Evolutionary conservation across 2,797 vertebrate species (phyloP), one percentile per base, ranked within the genome.

Genomic region (Artibeus lituratus): DNA sequence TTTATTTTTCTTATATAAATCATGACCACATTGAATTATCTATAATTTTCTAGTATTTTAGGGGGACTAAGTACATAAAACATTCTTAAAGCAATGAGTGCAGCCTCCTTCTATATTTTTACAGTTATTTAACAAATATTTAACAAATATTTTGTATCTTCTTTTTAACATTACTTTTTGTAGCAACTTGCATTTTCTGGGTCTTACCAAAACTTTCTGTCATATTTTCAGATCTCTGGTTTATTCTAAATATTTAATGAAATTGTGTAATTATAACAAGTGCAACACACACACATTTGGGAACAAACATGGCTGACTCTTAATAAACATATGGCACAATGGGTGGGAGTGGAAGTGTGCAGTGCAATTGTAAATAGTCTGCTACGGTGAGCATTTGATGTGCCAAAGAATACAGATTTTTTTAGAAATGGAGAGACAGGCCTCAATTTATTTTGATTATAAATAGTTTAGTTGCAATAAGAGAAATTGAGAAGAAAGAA

Each of bases 121-220:
- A 65, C n/a, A 22, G 7, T 74, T 93, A 86, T 72, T 91, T 93
- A 94, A 94, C 5, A 76, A 93, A 81, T 93, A 86, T 72, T 91
- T 93, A 94, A 94, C 5, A 76, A 93, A 81, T 88, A 91, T 53
- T 72, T 94, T 94, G 35, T 32, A 16, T 82, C 85, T 55, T 57
- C 86, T 87, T 44, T 87, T 65, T 65, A 65, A 15, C 55, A 74
- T 83, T 90, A 19, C 47, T 72, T 89, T 62, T 80, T 76, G 26
- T 65, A 77, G n/a, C 10, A 69, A 73, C 11, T 89, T 90, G 42
- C 4, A n/a, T 77, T 96, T 90, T 82, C 18, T 91, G 37, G 78
- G 55, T 94, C 51, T 87, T 91, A 80, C 37, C 59, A 81, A 86
- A 83, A 59, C 3, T 81, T 42, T 92, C 35, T 62, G 22, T 94